A percentile compares a stretch with the other conserved stretches of the same genome.
These are phyloP conservation scores for Hylaeus volcanicus DNA, from an alignment of 1,140 invertebrate genomes.

Conservation along the genomic window DNA sequence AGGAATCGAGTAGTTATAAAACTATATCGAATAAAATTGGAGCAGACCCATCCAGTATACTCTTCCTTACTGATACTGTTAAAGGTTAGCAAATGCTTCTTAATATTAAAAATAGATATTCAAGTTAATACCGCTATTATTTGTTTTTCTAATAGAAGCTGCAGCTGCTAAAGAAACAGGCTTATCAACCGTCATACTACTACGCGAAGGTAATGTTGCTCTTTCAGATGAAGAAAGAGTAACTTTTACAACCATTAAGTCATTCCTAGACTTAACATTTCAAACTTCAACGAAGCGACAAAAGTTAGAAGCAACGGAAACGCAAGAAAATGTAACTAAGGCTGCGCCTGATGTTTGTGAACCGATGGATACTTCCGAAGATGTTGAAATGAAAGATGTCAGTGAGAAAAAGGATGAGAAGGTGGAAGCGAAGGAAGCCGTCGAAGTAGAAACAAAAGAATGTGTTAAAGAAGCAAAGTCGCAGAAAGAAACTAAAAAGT, in stretches of 20 bases:
- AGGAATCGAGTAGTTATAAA: slow-evolving; percentile 86
- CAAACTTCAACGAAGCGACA: slow-evolving; percentile 73
- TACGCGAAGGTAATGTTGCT: slow-evolving; percentile 88
- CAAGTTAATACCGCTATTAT: slow-evolving; percentile 7
- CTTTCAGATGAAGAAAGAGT: slow-evolving; percentile 83
- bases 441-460: slow-evolving; percentile 18
- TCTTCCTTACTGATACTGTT: slow-evolving; percentile 93
- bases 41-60: slow-evolving; percentile 83
- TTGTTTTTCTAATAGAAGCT: slow-evolving; percentile 84
- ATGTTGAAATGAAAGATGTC: slow-evolving; percentile 63
- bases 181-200: slow-evolving; percentile 84
- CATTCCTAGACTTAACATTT: slow-evolving; percentile 81
- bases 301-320: slow-evolving; percentile 70
- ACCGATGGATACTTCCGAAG: slow-evolving; percentile 73
- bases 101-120: neutral
- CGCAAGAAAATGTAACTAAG: slow-evolving; percentile 60
- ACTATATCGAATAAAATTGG: slow-evolving; percentile 87
- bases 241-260: slow-evolving; percentile 82
- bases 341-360: slow-evolving; percentile 47
- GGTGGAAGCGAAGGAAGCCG: slow-evolving; percentile 45
- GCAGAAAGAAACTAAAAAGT: slow-evolving; percentile 11
- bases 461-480: slow-evolving; percentile 24
- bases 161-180: slow-evolving; percentile 89
- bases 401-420: slow-evolving; percentile 58
- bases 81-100: slow-evolving; percentile 81